These are phyloP conservation scores for Gavia stellata DNA, from an alignment of 2,113 vertebrate species.

Conservation along the genomic window DNA sequence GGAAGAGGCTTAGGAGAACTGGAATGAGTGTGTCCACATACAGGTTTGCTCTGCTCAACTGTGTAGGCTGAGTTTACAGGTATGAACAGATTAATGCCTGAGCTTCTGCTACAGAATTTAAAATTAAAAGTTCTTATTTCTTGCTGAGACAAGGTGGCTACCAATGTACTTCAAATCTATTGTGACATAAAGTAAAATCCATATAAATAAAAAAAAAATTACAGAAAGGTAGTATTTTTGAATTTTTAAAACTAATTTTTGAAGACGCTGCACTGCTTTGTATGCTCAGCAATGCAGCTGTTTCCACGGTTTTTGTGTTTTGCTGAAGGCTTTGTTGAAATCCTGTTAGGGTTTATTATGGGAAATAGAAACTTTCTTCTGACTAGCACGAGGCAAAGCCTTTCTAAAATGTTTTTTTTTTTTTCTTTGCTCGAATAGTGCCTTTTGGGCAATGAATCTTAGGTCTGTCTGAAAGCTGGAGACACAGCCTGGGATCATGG, in stretches of 20 bases:
- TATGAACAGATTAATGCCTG: not conserved
- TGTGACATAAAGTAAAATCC: not conserved
- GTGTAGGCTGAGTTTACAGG: not conserved
- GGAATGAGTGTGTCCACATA: fast-evolving
- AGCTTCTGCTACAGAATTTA: not conserved
- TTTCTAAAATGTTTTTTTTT: not conserved
- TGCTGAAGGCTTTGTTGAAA: not conserved
- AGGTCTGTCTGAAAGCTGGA: not conserved
- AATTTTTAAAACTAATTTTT: not conserved
- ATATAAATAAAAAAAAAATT: not conserved
- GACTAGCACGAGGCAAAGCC: not conserved
- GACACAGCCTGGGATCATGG: not conserved
- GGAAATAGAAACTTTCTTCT: not conserved
- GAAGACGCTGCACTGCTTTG: not conserved
- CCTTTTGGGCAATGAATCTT: not conserved
- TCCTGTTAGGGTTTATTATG: not conserved
- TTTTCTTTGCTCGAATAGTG: not conserved
- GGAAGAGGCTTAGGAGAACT: not conserved
- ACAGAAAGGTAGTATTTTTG: not conserved
- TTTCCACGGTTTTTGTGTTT: not conserved
- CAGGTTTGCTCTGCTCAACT: not conserved
- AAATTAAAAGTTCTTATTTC: not conserved
- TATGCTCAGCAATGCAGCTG: not conserved
- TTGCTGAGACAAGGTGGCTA: not conserved
- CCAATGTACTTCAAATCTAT: not conserved